Percentiles rank a stretch among this genome's conserved stretches.
Conservation (phyloP, 2,888 invertebrate genomes). For the Pardosa pseudoannulata region DNA sequence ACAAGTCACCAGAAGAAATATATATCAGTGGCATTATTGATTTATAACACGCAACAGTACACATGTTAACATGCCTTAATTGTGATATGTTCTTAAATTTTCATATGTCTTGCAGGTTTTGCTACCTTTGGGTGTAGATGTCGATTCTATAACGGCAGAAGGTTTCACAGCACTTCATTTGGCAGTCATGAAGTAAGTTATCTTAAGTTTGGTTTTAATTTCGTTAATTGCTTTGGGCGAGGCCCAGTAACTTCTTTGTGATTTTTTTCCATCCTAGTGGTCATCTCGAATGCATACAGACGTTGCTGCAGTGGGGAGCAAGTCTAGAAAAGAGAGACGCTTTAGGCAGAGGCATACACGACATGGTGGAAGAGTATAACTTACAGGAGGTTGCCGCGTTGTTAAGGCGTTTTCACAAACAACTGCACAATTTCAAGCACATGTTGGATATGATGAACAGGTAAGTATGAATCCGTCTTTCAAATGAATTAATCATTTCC, state of each 20-base stretch:
- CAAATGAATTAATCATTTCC: too few species aligned
- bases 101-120: conserved; percentile 51
- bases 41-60: too few species aligned
- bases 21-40: too few species aligned
- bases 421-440: conserved; percentile 67
- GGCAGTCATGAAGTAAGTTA: conserved; percentile 72
- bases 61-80: too few species aligned
- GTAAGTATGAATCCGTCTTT: conserved; percentile 13
- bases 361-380: conserved; percentile 72
- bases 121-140: conserved; percentile 70
- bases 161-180: conserved; percentile 73
- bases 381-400: conserved; percentile 67
- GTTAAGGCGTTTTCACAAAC: conserved; percentile 57
- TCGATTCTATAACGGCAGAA: conserved; percentile 69
- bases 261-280: conserved; percentile 25
- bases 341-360: conserved; percentile 66
- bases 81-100: too few species aligned
- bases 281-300: conserved; percentile 69
- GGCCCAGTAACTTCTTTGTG: too few species aligned
- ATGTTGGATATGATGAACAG: conserved; percentile 55
- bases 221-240: not conserved
- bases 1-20: too few species aligned
- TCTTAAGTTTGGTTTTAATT: not conserved
- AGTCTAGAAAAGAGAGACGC: conserved; percentile 70
- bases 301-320: conserved; percentile 69